phyloP scores from a whole-genome alignment of 2,888 invertebrate genomes.

The Chloromyia formosa region DNA sequence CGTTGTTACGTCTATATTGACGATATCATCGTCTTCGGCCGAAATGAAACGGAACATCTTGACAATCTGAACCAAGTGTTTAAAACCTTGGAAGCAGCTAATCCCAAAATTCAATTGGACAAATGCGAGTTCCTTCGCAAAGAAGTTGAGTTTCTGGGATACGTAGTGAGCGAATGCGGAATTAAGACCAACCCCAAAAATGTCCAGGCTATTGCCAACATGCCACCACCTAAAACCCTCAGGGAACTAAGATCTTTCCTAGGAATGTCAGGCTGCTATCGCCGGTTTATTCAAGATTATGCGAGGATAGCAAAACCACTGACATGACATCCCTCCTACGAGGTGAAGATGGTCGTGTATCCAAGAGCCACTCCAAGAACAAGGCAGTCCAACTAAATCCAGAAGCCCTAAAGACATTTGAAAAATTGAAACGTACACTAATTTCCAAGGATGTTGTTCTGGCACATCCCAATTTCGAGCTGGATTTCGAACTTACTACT shows the following conservation, averaged over 20 bases:
- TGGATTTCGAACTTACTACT: conserved; percentile 36
- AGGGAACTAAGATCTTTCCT: conserved; percentile 22
- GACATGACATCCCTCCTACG: background rate
- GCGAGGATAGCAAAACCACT: background rate
- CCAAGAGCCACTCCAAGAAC: background rate
- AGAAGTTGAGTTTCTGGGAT: no score
- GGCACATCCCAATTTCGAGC: conserved; percentile 1
- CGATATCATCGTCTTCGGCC: background rate
- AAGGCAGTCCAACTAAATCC: background rate
- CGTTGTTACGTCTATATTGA: conserved; percentile 5
- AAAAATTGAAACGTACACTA: background rate
- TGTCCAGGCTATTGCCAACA: background rate
- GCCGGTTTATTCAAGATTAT: conserved; percentile 15
- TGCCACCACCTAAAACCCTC: conserved; percentile 7
- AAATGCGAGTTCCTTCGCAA: no score
- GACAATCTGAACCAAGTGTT: background rate
- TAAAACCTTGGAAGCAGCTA: background rate
- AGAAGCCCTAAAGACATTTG: background rate
- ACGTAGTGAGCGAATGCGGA: no score
- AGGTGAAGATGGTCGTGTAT: background rate
- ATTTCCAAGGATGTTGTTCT: background rate
- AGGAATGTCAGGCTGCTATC: conserved; percentile 19
- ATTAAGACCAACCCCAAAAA: background rate
- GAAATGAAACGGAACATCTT: background rate
- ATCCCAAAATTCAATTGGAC: conserved; percentile 4